These are phyloP conservation scores for Epicauta chinensis DNA, from an alignment of 1,140 invertebrate species.

Conservation along the genomic window DNA sequence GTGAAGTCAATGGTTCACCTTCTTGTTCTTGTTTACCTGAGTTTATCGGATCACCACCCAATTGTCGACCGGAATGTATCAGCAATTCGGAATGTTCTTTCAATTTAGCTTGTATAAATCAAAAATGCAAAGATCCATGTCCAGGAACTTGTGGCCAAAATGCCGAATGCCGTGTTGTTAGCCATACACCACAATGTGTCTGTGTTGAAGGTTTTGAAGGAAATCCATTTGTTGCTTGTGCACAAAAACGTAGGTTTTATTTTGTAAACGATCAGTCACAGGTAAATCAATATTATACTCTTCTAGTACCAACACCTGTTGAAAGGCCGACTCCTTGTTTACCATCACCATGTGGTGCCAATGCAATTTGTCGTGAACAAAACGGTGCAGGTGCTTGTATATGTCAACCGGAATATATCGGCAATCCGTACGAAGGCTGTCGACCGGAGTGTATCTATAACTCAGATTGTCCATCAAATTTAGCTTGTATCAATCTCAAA, in stretches of 20 bases:
- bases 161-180: conserved; percentile 62
- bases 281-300: not conserved
- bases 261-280: not conserved
- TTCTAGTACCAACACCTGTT: conserved; percentile 8
- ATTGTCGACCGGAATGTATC: conserved; percentile 69
- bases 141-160: conserved; percentile 58
- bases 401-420: conserved; percentile 64
- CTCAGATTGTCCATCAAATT: conserved; percentile 61
- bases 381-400: conserved; percentile 61
- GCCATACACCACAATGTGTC: conserved; percentile 58
- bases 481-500: conserved; percentile 61
- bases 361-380: conserved; percentile 63
- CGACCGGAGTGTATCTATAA: conserved; percentile 59
- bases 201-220: conserved; percentile 52
- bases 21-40: conserved; percentile 62
- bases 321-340: conserved; percentile 53
- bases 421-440: conserved; percentile 71
- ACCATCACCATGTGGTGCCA: conserved; percentile 66
- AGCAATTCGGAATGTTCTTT: conserved; percentile 59
- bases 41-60: conserved; percentile 65
- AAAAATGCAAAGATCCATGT: conserved; percentile 62
- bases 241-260: conserved; percentile 47
- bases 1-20: conserved; percentile 44
- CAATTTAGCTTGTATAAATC: conserved; percentile 54
- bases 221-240: conserved; percentile 53